Conservation (phyloP, 2,888 invertebrate genomes). For the Pristionchus entomophagus region DNA sequence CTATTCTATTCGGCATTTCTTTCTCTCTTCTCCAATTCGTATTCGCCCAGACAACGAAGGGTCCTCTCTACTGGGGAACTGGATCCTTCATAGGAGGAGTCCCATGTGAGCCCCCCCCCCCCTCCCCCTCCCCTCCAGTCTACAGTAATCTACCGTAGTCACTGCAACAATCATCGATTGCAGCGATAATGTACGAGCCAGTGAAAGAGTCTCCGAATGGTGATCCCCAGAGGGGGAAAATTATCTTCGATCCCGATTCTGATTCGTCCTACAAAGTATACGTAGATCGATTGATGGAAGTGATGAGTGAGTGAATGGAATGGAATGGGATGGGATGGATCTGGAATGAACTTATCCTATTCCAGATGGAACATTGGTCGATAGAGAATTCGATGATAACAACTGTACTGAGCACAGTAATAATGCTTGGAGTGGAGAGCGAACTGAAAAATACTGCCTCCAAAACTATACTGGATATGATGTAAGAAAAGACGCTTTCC, state of each 20-base stretch:
- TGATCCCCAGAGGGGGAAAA: neutral
- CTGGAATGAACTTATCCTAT: no score
- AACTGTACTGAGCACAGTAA: neutral
- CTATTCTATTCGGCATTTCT: constrained; percentile 48
- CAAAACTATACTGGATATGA: neutral
- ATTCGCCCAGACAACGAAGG: constrained; percentile 50
- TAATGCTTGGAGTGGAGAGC: neutral
- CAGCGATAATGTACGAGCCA: constrained; percentile 10
- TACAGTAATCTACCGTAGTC: constrained; percentile 9
- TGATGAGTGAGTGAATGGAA: neutral
- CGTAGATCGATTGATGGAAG: constrained; percentile 1
- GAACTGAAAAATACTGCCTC: neutral
- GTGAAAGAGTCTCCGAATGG: neutral
- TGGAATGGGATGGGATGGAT: neutral
- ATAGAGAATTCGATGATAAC: neutral
- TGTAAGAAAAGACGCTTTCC: no score
- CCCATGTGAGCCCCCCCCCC: constrained; percentile 57
- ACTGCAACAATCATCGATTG: neutral
- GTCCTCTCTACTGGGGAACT: constrained; percentile 54
- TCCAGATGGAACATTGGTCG: neutral
- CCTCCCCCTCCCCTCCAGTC: no score
- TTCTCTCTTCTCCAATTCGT: constrained; percentile 50
- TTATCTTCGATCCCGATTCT: neutral
- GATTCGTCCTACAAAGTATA: neutral
- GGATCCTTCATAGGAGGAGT: constrained; percentile 55